Percentiles rank a stretch among this genome's conserved stretches.
Evolutionary conservation across 2,797 vertebrate genomes (phyloP).

Genomic region (Gobio occitaniae): DNA sequence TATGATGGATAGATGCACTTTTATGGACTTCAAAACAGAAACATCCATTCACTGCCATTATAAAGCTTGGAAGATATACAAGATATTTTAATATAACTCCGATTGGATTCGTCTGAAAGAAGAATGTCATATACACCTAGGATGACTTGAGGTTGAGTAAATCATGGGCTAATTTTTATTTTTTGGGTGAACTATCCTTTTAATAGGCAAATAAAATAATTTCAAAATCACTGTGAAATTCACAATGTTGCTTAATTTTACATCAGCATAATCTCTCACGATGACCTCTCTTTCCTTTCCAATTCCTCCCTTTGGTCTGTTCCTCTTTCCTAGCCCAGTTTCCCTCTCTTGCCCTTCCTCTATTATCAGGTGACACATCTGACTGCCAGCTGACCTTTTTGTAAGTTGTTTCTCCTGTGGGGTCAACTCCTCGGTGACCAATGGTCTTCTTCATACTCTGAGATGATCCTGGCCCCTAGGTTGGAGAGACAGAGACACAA

Average conservation of each 20-base stretch:
- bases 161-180: no score
- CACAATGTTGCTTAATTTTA: not conserved
- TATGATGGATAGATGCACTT: no score
- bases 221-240: not conserved
- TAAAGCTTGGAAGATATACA: no score
- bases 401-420: slow-evolving; percentile 96
- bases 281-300: not conserved
- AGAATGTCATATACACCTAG: no score
- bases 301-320: not conserved
- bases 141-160: no score
- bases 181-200: no score
- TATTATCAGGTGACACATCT: not conserved
- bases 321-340: not conserved
- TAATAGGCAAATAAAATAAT: not conserved
- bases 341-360: not conserved
- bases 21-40: no score
- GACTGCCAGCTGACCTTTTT: slow-evolving; percentile 85
- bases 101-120: no score
- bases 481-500: slow-evolving; percentile 31
- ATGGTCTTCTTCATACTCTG: slow-evolving; percentile 93
- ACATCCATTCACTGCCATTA: no score
- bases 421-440: slow-evolving; percentile 93
- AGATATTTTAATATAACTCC: no score
- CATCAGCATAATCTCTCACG: not conserved
- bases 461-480: slow-evolving; percentile 81